These are phyloP conservation scores for Bemisia tabaci DNA, from an alignment of 1,140 invertebrate genomes.

Conservation along the genomic window DNA sequence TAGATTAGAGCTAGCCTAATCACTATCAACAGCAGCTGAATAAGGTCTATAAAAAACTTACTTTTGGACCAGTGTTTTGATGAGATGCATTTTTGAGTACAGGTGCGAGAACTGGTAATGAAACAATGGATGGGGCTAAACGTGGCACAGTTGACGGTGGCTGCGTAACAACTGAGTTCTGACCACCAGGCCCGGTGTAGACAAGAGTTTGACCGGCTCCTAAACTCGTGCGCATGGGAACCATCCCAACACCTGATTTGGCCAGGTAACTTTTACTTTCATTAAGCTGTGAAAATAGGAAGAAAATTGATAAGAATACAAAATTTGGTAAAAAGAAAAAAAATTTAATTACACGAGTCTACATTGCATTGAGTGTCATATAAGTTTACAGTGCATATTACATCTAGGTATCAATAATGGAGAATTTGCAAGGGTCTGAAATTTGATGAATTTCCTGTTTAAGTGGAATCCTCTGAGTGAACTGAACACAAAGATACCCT, in stretches of 20 bases:
- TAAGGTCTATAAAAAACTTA: background rate
- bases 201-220: background rate
- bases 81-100: background rate
- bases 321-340: too few species aligned
- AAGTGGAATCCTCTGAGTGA: too few species aligned
- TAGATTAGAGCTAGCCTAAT: too few species aligned
- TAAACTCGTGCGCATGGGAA: background rate
- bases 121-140: background rate
- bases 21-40: too few species aligned
- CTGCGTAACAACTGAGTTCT: background rate
- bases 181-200: background rate
- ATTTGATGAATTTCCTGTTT: too few species aligned
- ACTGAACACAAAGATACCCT: too few species aligned
- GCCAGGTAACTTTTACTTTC: background rate
- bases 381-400: too few species aligned
- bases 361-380: too few species aligned
- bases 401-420: too few species aligned
- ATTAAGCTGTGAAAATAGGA: background rate
- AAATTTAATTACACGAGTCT: too few species aligned
- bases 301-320: too few species aligned
- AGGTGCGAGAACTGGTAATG: background rate
- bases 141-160: background rate
- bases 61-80: background rate
- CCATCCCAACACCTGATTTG: background rate
- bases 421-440: too few species aligned